Evolutionary conservation across 2,888 invertebrate genomes (phyloP), one percentile per base, ranked within the genome.

Genomic region (Spatulosminthurus flaviceps): DNA sequence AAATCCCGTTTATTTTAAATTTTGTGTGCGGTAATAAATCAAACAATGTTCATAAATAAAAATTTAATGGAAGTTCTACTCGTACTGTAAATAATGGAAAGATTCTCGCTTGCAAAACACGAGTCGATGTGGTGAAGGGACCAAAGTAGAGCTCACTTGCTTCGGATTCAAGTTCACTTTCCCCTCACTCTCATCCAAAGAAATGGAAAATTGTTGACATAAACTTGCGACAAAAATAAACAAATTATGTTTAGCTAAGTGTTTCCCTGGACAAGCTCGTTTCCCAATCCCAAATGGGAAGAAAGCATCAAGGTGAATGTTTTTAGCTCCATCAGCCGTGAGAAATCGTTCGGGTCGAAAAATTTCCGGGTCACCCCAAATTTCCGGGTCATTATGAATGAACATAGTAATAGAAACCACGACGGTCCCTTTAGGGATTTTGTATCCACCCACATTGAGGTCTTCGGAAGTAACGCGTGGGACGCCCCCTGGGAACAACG

Each of bases 331-430:
- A 28, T 73, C 73, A 22, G 60, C 16, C 2, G 43, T 21, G 16
- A 73, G n/a, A 29, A 73, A 73, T 28, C 73, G 26, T 16, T 73
- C 73, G 0, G 73, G 73, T n/a, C n/a, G 26, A 24, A 61, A 73
- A 11, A 21, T 28, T 1, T 60, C 9, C 11, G 73, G 60, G 21
- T 43, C 61, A 4, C 13, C 64, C 73, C 73, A 73, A 2, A 43
- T 51, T 28, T 73, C 61, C 21, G 60, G 60, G 26, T 61, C 60
- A 34, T 60, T 51, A n/a, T 73, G 73, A 61, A 51, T 26, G 1
- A 29, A 60, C 19, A 28, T n/a, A 21, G 60, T 43, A 42, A 43
- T 72, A 0, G 51, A 9, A 7, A 72, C 13, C 4, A 72, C 51
- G 1, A 43, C 16, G 0, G 61, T 60, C 13, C 34, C 73, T 60